Conservation (phyloP, 2,113 vertebrate genomes). For the Misgurnus anguillicaudatus region DNA sequence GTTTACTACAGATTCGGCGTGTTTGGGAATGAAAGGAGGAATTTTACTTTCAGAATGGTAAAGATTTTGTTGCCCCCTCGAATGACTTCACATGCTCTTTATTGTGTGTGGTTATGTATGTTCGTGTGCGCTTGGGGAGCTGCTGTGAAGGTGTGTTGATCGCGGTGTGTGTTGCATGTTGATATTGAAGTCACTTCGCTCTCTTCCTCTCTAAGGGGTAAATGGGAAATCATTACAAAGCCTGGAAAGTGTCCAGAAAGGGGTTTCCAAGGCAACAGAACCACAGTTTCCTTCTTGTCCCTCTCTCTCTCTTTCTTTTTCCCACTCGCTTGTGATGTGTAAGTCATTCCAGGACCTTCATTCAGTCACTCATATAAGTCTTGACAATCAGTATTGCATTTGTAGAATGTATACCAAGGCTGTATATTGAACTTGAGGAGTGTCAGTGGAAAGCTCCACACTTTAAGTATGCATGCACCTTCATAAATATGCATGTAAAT, state of each 20-base stretch:
- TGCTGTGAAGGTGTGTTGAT: conserved; percentile 1
- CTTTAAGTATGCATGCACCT: conserved; percentile 3
- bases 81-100: not conserved
- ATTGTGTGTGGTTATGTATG: conserved; percentile 37
- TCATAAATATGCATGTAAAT: conserved; percentile 28
- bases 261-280: conserved; percentile 73
- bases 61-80: not conserved
- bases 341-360: conserved; percentile 29
- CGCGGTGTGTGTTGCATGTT: conserved; percentile 48
- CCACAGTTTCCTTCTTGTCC: conserved; percentile 44
- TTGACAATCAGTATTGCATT: not conserved
- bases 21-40: not conserved
- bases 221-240: conserved; percentile 75
- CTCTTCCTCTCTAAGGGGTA: conserved; percentile 59
- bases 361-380: conserved; percentile 7
- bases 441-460: not conserved
- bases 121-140: conserved; percentile 7
- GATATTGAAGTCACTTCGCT: conserved; percentile 49
- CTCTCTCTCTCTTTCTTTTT: conserved; percentile 39
- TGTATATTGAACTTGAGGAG: not conserved
- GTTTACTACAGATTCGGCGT: not conserved
- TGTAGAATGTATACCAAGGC: not conserved
- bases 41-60: conserved; percentile 13
- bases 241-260: conserved; percentile 71
- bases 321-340: conserved; percentile 25